Evolutionary conservation across 2,888 invertebrate genomes (phyloP).

Genomic region (Trichopria drosophilae): DNA sequence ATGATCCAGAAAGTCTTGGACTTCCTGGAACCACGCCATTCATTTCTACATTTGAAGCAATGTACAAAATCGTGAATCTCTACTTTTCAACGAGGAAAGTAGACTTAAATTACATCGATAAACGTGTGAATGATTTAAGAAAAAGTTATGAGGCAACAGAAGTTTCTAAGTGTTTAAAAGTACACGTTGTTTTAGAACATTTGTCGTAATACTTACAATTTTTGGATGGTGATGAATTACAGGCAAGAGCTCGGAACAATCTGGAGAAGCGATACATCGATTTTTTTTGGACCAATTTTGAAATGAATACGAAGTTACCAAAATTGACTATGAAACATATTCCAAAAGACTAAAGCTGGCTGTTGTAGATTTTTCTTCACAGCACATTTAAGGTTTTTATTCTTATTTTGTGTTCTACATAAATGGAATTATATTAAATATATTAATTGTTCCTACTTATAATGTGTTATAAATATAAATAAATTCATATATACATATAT

Average conservation of each 20-base stretch:
- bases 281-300: neutral
- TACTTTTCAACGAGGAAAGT: slow-evolving; percentile 4
- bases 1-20: slow-evolving; percentile 5
- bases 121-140: neutral
- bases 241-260: neutral
- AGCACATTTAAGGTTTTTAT: no score
- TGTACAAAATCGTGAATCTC: no score
- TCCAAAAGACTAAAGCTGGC: neutral
- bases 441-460: no score
- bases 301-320: neutral
- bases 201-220: neutral
- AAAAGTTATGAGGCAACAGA: neutral
- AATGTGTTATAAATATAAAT: no score
- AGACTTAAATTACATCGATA: neutral
- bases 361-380: no score
- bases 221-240: neutral
- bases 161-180: neutral
- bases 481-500: no score
- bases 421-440: no score
- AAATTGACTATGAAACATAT: neutral
- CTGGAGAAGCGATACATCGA: neutral
- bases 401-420: no score
- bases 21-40: neutral
- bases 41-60: neutral
- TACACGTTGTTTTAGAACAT: slow-evolving; percentile 1